Base-by-base conservation (phyloP, 2,113 vertebrate genomes). In the Puffinus mauretanicus region DNA sequence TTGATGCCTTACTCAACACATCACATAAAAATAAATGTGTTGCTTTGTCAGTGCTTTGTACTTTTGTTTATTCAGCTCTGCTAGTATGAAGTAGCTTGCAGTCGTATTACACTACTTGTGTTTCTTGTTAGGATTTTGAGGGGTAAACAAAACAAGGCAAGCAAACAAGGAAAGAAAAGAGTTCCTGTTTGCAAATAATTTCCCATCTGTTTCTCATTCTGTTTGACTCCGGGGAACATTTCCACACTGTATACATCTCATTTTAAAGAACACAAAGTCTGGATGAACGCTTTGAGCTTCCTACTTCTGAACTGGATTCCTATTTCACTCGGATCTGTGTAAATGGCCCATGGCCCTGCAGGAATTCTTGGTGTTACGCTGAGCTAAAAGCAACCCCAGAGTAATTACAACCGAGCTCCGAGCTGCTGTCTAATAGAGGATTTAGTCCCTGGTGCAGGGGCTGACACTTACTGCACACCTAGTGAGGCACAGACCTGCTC, bases 121-220 rank as follows among this genome's bases (percentile, higher is more conserved):
- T 86, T 96, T 93, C 75, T 21, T 7, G 82, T 93, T 76, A 38
- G 90, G 90, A 78, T 96, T 97, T 62, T 7, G 88, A 94, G 91
- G 52, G 75, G 86, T 96, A 98, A 98, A 97, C 96, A 97, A 95
- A 87, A 71, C 95, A 32, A 70, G 79, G 80, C 65, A 67, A 54
- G 81, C 66, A 77, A 86, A 83, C 49, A 66, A 36, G 94, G 91
- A 55, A 89, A 91, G 86, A 34, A 21, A 90, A 58, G 73, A 65
- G 92, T 96, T 98, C 96, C 94, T 81, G 95, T 97, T 93, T 96
- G 92, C 94, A 96, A 88, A 65, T 71, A 32, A 1, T 72, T 94
- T 84, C 86, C 96, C 97, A 96, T 97, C 97, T 98, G 97, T 85
- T 97, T 93, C 96, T 95, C 95, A 47, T 97, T 97, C 86, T 84